Evolutionary conservation across 2,888 invertebrate genomes (phyloP), one percentile per base, ranked within the genome.

Genomic region (Theodoxus fluviatilis): DNA sequence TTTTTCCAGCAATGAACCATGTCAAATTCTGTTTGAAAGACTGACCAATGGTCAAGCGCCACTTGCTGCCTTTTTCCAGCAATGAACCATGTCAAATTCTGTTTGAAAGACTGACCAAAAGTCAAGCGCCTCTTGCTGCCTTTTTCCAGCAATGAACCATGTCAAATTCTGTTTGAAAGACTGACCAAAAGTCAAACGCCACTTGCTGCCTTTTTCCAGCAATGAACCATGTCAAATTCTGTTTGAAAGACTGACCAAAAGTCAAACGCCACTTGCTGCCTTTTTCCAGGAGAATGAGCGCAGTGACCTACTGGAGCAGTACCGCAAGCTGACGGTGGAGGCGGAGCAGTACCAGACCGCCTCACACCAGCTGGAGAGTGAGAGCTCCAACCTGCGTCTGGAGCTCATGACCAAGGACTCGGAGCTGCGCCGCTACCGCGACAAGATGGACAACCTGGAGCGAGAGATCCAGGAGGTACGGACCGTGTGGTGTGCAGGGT

Each of bases 331-430:
- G 70, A 84, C 83, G 25, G 73, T 80, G 40, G 86, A 87, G 76
- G 83, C 86, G 0, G 87, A 86, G 72, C 81, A 82, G 70, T 83
- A 84, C 71, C 85, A 87, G 80, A 84, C 84, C 1, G 79, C 83
- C 63, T 82, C 82, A 25, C 85, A 85, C 72, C 85, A 86, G 71
- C 80, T 88, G 70, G 87, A 87, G 81, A 84, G 84, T 59, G 85
- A 87, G 74, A 84, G 84, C 4, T 85, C 86, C 1, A 85, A 83
- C 72, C 78, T 86, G 47, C 75, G 84, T 52, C 77, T 86, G n/a
- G 87, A 87, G 74, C 71, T 87, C 61, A 81, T 85, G 78, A 84
- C 85, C 9, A 84, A 80, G 71, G 86, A 87, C 69, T 83, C 84
- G 0, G 87, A 87, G 71, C 74, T 85, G 28, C 76, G 85, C 22